Evolutionary conservation across 2,797 vertebrate genomes (phyloP).

Genomic region (Botia kubotai): DNA sequence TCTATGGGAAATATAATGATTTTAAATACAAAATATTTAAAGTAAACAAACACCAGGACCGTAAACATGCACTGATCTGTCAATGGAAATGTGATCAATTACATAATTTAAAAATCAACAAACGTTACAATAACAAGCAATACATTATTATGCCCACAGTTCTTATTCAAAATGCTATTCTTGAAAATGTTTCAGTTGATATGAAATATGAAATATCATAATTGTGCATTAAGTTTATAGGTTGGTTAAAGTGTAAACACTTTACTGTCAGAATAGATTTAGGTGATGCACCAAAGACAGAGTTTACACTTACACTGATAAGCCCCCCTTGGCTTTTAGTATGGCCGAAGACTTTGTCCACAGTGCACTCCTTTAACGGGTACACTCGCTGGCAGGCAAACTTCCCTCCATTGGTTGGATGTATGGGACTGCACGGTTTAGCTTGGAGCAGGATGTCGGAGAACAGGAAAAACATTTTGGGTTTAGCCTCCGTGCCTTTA

Average conservation of each 20-base stretch:
- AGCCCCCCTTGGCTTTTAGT: constrained; percentile 80
- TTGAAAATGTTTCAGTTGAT: background rate
- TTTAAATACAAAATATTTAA: constrained; percentile 6
- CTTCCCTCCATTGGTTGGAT: constrained; percentile 75
- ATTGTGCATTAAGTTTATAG: too few species aligned
- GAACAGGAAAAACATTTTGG: constrained; percentile 76
- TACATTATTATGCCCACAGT: too few species aligned
- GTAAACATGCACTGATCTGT: background rate
- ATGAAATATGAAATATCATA: too few species aligned
- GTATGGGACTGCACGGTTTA: constrained; percentile 67
- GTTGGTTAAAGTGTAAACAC: too few species aligned
- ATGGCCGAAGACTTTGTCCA: constrained; percentile 85
- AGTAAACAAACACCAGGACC: background rate
- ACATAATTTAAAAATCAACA: constrained; percentile 3
- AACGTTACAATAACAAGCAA: background rate
- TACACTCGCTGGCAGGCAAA: constrained; percentile 72
- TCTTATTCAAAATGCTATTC: background rate
- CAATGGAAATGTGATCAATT: background rate
- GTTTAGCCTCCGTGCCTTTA: constrained; percentile 75
- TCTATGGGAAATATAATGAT: background rate
- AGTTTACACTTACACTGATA: constrained; percentile 70
- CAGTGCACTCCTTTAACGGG: constrained; percentile 72
- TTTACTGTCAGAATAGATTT: too few species aligned
- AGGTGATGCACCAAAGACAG: too few species aligned
- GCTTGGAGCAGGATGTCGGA: constrained; percentile 76